Evolutionary conservation across 92 coral and sea anemone genomes (phyloP).

Genomic region (Zoanthus gigantus): DNA sequence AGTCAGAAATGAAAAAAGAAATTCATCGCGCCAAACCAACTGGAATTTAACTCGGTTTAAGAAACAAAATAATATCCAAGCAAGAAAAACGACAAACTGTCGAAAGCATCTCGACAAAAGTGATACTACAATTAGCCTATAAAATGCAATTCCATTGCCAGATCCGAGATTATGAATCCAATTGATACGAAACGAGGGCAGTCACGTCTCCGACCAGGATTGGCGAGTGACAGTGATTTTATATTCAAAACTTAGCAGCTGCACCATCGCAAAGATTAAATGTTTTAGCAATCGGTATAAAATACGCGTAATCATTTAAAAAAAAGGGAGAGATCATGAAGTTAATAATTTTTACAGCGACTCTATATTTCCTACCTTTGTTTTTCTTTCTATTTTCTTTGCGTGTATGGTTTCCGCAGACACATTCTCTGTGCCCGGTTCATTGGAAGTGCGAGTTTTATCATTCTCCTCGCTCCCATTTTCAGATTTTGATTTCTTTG

Average conservation of each 20-base stretch:
- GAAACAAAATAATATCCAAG: not conserved
- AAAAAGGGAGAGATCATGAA: not conserved
- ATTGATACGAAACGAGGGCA: slow-evolving; percentile 18
- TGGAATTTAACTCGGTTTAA: not conserved
- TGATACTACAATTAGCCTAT: slow-evolving; percentile 1
- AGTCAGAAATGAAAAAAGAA: not conserved
- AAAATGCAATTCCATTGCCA: slow-evolving; percentile 31
- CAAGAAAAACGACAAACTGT: not conserved
- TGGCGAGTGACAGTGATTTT: slow-evolving; percentile 24
- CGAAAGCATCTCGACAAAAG: not conserved
- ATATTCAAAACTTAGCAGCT: slow-evolving; percentile 34
- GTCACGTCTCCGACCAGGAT: slow-evolving; percentile 31
- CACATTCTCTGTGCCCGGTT: slow-evolving; percentile 18
- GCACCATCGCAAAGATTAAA: slow-evolving; percentile 20
- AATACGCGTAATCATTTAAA: not conserved
- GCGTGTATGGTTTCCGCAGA: slow-evolving; percentile 30
- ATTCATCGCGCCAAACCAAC: slow-evolving; percentile 35
- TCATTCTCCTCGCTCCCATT: slow-evolving; percentile 27
- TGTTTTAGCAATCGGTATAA: slow-evolving; percentile 12
- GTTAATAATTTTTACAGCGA: not conserved
- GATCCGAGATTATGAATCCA: slow-evolving; percentile 19
- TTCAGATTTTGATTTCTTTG: slow-evolving; percentile 76
- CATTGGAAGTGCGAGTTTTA: not conserved
- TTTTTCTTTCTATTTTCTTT: slow-evolving; percentile 25
- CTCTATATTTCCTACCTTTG: slow-evolving; percentile 17